Base-by-base conservation (phyloP, 53 echinoderm and acorn worm genomes). In the Paracentrotus lividus region DNA sequence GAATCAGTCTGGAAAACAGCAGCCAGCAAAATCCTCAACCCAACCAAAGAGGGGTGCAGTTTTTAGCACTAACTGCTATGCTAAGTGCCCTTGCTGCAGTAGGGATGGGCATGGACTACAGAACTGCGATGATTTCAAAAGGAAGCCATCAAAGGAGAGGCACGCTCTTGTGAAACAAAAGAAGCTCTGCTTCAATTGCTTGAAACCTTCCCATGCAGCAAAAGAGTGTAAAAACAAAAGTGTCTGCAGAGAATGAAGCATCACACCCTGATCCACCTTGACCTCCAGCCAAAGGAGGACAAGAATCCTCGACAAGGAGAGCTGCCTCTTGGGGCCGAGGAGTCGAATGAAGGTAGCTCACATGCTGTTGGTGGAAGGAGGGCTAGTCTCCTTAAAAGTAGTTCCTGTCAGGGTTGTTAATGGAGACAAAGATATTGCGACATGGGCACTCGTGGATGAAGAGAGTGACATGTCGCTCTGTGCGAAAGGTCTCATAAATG, bases 391-490 rank as follows among this genome's bases (percentile, higher is more conserved):
- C 52, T 88, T 94, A 3, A 88, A 94, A 75, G 93, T 96, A 32
- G 47, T 96, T 3, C 96, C 94, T 1, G 96, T 96, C 23, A 94
- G 64, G 94, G 64, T 95, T 1, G 90, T 75, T 42, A 58, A 76
- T 16, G 44, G 31, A 24, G 44, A 29, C 47, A 94, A 47, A 20
- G 92, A 95, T 38, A 36, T 94, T 10, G 90, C 32, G 44, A 96
- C 96, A n/a, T 94, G 96, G n/a, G n/a, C n/a, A n/a, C n/a, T n/a
- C n/a, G n/a, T n/a, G n/a, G n/a, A n/a, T n/a, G n/a, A n/a, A n/a
- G n/a, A 33, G 4, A 67, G 68, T 24, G 68, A 67, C 12, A 32
- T 4, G 8, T 67, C 68, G 4, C 12, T 67, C 5, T 67, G 68
- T 67, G 68, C 29, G 68, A 31, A 67, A 31, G 68, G 68, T 2